Evolutionary conservation across 2,113 vertebrate genomes (phyloP), one percentile per base, ranked within the genome.

Genomic region (Cynocephalus volans): DNA sequence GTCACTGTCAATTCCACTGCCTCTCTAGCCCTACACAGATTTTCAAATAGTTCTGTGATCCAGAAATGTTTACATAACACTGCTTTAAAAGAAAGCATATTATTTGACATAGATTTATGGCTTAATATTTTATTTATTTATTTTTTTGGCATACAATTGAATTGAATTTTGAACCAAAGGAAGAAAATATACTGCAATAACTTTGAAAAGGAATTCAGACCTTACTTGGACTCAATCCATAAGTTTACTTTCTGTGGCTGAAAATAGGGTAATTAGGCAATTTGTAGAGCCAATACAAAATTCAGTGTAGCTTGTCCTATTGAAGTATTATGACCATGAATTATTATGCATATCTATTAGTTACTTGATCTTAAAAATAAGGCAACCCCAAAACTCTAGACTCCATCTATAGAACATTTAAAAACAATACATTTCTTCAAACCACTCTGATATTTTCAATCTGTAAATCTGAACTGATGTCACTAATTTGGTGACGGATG

Each of bases 401-500:
- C 4, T 3, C 14, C 48, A 76, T 72, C 5, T 62, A 41, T 24
- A 60, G 23, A 7, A 79, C 23, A 90, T 52, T 62, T 81, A 62
- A 48, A 67, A 86, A 88, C 72, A 10, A 33, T 26, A 41, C 31
- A 64, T 81, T 93, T 96, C 3, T 21, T 21, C 5, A 96, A 90
- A 94, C 14, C 8, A 48, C 0, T 70, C 12, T 52, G 8, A 15
- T 69, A 77, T 58, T 88, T 75, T 73, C 33, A 87, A 36, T 87
- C 56, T 88, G n/a, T 79, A 62, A 19, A 17, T 88, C 82, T 76
- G 64, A 96, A 70, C 11, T 69, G 36, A 84, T 93, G 86, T 45
- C 31, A 93, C 67, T 94, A 88, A 93, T 84, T 93, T 88, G 28
- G 36, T 87, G 90, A 67, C 23, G 62, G n/a, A 62, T 91, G 41